Percentiles rank a stretch among this genome's conserved stretches.
Conservation (phyloP, 1,140 invertebrate species). For the Drosophila biarmipes region DNA sequence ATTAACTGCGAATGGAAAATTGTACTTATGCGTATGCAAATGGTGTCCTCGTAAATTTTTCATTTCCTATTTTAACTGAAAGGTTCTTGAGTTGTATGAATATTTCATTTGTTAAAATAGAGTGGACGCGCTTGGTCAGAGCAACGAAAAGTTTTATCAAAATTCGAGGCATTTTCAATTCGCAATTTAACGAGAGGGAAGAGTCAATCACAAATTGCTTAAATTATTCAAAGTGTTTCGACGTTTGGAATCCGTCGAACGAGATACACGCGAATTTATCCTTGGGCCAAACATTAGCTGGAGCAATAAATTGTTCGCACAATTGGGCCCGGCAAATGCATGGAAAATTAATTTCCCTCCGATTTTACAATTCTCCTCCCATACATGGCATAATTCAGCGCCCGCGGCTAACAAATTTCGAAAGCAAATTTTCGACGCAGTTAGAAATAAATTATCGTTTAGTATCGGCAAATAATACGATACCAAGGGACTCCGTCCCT, state of each 20-base stretch:
- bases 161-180: slow-evolving; percentile 21
- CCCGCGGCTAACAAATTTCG: slow-evolving; percentile 71
- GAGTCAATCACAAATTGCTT: slow-evolving; percentile 53
- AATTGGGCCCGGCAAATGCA: slow-evolving; percentile 71
- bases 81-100: neutral
- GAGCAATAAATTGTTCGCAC: slow-evolving; percentile 77
- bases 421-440: slow-evolving; percentile 57
- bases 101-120: slow-evolving; percentile 10
- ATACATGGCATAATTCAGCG: slow-evolving; percentile 60
- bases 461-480: slow-evolving; percentile 79
- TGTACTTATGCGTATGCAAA: slow-evolving; percentile 20
- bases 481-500: slow-evolving; percentile 30
- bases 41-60: slow-evolving; percentile 2
- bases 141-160: slow-evolving; percentile 7
- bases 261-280: slow-evolving; percentile 47
- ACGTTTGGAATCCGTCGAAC: slow-evolving; percentile 20
- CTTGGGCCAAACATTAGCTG: slow-evolving; percentile 71
- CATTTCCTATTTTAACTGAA: slow-evolving; percentile 8
- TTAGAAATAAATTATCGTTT: slow-evolving; percentile 81
- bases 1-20: slow-evolving; percentile 1
- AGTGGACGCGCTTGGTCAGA: neutral
- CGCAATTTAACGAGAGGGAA: slow-evolving; percentile 30
- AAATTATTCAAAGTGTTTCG: slow-evolving; percentile 66
- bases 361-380: slow-evolving; percentile 61
- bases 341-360: slow-evolving; percentile 79